Evolutionary conservation across 37 sponge, comb jelly and placozoan genomes (phyloP).

Genomic region (Spongilla lacustris): DNA sequence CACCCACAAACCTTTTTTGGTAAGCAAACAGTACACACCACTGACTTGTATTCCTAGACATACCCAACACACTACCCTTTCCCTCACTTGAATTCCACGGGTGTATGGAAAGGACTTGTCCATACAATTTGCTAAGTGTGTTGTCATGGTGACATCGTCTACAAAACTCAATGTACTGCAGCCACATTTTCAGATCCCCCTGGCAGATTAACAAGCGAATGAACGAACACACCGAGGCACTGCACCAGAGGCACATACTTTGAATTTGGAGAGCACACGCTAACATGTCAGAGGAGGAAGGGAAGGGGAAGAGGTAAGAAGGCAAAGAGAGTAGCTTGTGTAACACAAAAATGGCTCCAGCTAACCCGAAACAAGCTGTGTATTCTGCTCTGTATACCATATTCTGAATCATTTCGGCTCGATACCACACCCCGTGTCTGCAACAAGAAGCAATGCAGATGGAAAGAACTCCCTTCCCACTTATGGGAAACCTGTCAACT

Average conservation of each 20-base stretch:
- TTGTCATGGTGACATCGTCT: constrained; percentile 29
- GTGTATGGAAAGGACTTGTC: constrained; percentile 65
- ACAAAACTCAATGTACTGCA: constrained; percentile 79
- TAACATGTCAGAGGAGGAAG: constrained; percentile 6
- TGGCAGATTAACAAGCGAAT: not conserved
- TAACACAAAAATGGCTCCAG: not conserved
- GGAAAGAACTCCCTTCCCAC: not conserved
- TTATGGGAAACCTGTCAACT: not conserved
- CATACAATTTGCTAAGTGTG: constrained; percentile 60
- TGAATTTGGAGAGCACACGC: constrained; percentile 78
- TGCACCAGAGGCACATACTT: constrained; percentile 31
- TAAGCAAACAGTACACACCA: not conserved
- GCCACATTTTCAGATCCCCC: constrained; percentile 81
- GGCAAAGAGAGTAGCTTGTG: not conserved
- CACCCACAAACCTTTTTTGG: constrained; percentile 73
- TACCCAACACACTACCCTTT: not conserved
- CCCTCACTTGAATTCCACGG: constrained; percentile 59
- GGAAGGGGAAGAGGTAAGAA: not conserved
- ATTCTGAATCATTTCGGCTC: constrained; percentile 52
- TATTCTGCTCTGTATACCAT: constrained; percentile 64
- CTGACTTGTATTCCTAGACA: not conserved
- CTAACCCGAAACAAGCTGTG: constrained; percentile 64
- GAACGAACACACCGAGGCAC: not conserved
- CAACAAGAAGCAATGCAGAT: not conserved
- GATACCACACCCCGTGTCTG: constrained; percentile 53